Conservation (phyloP, 1,140 invertebrate species). For the Monomorium pharaonis region DNA sequence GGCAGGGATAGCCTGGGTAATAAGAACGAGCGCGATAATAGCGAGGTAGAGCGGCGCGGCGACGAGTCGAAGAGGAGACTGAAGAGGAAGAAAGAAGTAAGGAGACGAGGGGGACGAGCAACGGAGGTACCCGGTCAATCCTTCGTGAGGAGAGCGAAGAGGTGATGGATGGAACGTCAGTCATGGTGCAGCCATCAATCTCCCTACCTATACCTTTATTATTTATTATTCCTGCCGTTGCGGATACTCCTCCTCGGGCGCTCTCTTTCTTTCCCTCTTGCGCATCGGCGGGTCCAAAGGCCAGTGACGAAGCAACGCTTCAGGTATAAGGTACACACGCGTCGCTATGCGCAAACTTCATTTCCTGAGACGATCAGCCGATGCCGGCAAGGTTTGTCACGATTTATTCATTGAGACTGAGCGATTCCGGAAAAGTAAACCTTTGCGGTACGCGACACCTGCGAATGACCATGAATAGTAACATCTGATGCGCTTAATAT, state of each 20-base stretch:
- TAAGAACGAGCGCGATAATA: constrained; percentile 71
- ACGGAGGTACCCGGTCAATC: constrained; percentile 59
- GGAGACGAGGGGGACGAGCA: constrained; percentile 24
- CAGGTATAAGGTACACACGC: constrained; percentile 59
- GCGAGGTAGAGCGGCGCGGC: constrained; percentile 25
- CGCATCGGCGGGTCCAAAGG: constrained; percentile 71
- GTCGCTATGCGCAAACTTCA: constrained; percentile 57
- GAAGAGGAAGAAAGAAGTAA: constrained; percentile 29
- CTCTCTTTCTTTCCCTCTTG: constrained; percentile 54
- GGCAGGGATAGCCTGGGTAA: constrained; percentile 61
- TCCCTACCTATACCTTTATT: constrained; percentile 80
- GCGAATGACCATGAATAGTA: not conserved
- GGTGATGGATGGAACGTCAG: constrained; percentile 85
- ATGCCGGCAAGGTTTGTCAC: not conserved
- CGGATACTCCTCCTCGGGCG: constrained; percentile 71
- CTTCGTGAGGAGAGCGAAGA: constrained; percentile 68
- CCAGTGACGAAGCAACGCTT: constrained; percentile 80
- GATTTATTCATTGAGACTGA: constrained; percentile 7
- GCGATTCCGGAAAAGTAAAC: not conserved
- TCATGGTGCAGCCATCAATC: constrained; percentile 84
- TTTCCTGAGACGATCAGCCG: constrained; percentile 16
- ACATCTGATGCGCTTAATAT: not conserved
- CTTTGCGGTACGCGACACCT: not conserved
- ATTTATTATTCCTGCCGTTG: constrained; percentile 83
- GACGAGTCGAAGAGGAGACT: constrained; percentile 38